phyloP scores from a whole-genome alignment of 2,888 invertebrate genomes.

The Adelognathus sp. region DNA sequence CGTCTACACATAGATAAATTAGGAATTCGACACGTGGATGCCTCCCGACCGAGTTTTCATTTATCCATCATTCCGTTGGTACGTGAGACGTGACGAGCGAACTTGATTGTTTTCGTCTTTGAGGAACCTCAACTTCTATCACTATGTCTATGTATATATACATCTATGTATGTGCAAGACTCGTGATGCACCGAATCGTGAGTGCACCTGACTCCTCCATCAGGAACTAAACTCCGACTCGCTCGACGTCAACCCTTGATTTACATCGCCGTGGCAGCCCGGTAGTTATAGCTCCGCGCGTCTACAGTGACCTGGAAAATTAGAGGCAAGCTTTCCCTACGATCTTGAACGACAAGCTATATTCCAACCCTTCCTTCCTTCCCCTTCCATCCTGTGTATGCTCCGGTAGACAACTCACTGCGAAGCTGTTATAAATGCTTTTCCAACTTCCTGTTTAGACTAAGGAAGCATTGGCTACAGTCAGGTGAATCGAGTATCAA shows the following conservation, averaged over 20 bases:
- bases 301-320: constrained; percentile 21
- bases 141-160: neutral
- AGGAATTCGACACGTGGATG: neutral
- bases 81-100: neutral
- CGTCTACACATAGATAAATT: too few relatives aligned
- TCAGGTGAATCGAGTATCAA: too few relatives aligned
- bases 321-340: constrained; percentile 6
- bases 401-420: too few relatives aligned
- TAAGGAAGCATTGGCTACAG: too few relatives aligned
- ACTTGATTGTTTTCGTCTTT: constrained; percentile 14
- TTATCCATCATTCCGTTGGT: neutral
- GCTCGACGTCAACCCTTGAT: constrained; percentile 24
- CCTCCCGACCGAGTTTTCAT: neutral
- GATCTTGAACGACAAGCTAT: neutral
- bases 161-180: neutral
- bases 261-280: constrained; percentile 1
- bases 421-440: too few relatives aligned
- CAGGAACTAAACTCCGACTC: constrained; percentile 9
- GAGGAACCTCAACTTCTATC: neutral
- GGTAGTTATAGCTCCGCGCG: neutral
- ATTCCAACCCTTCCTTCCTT: neutral
- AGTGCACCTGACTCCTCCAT: constrained; percentile 18
- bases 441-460: too few relatives aligned
- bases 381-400: too few relatives aligned
- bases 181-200: constrained; percentile 20